Percentiles rank a stretch among this genome's conserved stretches.
Conservation (phyloP, 2,888 invertebrate species). For the Volucella inflata region DNA sequence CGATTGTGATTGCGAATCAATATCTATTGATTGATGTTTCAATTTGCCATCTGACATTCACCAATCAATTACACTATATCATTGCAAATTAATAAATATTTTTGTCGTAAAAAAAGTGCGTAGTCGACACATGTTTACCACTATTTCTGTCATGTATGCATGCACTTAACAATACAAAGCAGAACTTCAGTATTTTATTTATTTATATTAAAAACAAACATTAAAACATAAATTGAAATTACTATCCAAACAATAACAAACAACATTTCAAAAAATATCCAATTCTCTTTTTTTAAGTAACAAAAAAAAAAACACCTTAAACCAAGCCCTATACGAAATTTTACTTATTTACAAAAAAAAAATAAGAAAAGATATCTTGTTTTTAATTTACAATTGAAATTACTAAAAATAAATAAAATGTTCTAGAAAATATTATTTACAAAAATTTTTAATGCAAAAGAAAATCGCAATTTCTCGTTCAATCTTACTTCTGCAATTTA, state of each 20-base stretch:
- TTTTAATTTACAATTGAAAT: slow-evolving; percentile 36
- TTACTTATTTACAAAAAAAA: slow-evolving; percentile 44
- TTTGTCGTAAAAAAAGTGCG: too few species aligned
- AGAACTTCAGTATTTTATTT: too few species aligned
- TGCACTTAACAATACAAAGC: too few species aligned
- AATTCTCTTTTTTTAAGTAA: not conserved
- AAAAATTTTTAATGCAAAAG: slow-evolving; percentile 55
- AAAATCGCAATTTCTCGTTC: slow-evolving; percentile 64
- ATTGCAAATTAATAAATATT: too few species aligned
- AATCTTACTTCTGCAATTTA: slow-evolving; percentile 46
- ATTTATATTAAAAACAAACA: too few species aligned
- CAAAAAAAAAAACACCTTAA: not conserved
- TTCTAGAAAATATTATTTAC: slow-evolving; percentile 66
- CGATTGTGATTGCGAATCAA: too few species aligned
- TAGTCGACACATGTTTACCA: too few species aligned
- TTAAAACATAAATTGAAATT: too few species aligned
- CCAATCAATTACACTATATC: too few species aligned
- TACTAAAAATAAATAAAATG: slow-evolving; percentile 38
- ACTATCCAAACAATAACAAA: slow-evolving; percentile 43
- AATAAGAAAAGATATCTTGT: slow-evolving; percentile 19
- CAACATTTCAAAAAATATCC: not conserved
- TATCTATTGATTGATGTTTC: too few species aligned
- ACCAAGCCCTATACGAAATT: not conserved
- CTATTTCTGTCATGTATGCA: too few species aligned
- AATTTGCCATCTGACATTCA: too few species aligned